These are phyloP conservation scores for Falco berigora DNA, from an alignment of 2,797 vertebrate genomes.

Conservation along the genomic window DNA sequence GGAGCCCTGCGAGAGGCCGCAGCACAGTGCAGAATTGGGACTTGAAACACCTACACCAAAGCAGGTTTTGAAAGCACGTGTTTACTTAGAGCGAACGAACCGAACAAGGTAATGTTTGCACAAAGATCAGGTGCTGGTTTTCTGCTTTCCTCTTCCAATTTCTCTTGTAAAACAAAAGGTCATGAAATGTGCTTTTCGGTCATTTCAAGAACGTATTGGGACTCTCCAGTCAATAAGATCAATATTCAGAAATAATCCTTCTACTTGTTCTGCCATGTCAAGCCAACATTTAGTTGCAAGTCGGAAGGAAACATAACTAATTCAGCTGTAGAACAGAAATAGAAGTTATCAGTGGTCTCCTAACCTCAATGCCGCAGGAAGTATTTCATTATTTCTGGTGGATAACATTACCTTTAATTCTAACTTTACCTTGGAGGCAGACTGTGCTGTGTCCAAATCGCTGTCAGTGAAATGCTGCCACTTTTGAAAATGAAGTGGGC, in stretches of 20 bases:
- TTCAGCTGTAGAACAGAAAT: background rate
- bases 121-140: background rate
- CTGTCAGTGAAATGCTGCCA: background rate
- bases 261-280: background rate
- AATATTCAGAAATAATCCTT: background rate
- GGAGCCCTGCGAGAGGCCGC: background rate
- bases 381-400: background rate
- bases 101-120: background rate
- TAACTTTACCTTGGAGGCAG: background rate
- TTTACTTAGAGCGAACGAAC: background rate
- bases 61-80: background rate
- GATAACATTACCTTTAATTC: background rate
- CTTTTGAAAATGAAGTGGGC: background rate
- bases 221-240: background rate
- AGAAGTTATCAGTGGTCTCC: background rate
- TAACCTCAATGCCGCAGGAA: background rate
- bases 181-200: background rate
- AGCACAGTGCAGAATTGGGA: background rate
- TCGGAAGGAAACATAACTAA: background rate
- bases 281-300: background rate
- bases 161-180: background rate
- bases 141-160: background rate
- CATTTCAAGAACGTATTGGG: background rate
- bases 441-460: background rate
- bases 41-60: background rate